Evolutionary conservation across 2,113 vertebrate species (phyloP), one percentile per base, ranked within the genome.

Genomic region (Cyanocitta stelleri): DNA sequence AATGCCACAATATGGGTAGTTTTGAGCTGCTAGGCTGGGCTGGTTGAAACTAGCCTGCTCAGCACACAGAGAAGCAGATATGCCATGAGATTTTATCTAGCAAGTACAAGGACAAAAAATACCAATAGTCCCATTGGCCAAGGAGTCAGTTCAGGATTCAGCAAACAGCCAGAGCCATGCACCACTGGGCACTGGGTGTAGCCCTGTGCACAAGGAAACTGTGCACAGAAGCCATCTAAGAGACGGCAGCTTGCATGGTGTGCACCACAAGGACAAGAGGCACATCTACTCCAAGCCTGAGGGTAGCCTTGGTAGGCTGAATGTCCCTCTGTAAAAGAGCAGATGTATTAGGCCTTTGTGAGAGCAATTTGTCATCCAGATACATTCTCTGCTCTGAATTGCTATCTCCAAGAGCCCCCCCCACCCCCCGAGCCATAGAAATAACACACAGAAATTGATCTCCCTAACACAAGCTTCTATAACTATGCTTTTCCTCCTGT

Each of bases 351-450:
- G 33, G 21, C 21, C 39, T 92, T 72, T 1, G 1, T 76, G 52
- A 49, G 32, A 22, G 26, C 19, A 73, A 12, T 49, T 66, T 41
- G 62, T 12, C n/a, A 54, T 56, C 24, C 44, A 49, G 24, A 15
- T 56, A 20, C 19, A 7, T 56, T 37, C 17, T 87, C 35, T 77
- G 35, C 49, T 85, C 49, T 88, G 51, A 78, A n/a, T 4, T 0
- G 2, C 46, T 68, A 1, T 18, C 39, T 78, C 0, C 37, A 68
- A 82, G 54, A 73, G 10, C 2, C 13, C 3, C 2, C 15, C 13
- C 55, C 8, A 35, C 49, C 68, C 54, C 54, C 18, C 12, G 39
- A 11, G 68, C n/a, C 14, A 33, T 2, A 55, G 51, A 85, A 68
- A 81, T n/a, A 81, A 77, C 3, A 5, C 3, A 13, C 1, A 81